Conservation (phyloP, 2,113 vertebrate genomes). For the Chroicocephalus ridibundus region DNA sequence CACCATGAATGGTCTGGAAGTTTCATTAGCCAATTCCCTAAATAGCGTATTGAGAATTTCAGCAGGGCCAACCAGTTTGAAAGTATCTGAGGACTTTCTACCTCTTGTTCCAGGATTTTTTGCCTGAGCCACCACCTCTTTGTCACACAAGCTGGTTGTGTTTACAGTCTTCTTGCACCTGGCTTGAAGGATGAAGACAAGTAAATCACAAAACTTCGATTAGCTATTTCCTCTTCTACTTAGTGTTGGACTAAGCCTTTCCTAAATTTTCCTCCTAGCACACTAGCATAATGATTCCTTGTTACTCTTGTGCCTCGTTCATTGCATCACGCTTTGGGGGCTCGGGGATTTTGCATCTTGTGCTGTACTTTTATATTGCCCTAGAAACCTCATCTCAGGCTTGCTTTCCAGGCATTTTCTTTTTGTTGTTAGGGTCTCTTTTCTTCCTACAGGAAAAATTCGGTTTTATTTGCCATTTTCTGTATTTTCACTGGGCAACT, state of each 20-base stretch:
- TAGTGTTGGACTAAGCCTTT: not conserved
- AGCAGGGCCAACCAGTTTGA: not conserved
- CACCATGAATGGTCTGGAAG: not conserved
- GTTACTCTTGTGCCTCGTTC: constrained; percentile 19
- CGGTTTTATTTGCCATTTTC: not conserved
- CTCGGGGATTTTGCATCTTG: constrained; percentile 20
- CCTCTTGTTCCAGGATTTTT: not conserved
- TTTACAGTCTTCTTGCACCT: constrained; percentile 16
- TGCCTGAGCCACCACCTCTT: not conserved
- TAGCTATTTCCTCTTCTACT: constrained; percentile 25
- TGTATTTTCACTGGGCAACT: not conserved
- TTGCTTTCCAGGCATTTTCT: constrained; percentile 12
- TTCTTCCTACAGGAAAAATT: not conserved
- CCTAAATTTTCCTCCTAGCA: not conserved
- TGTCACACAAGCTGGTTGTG: not conserved
- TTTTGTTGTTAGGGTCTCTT: not conserved
- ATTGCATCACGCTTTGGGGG: not conserved
- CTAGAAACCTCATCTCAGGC: constrained; percentile 32
- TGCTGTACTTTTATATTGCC: not conserved
- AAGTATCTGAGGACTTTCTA: not conserved
- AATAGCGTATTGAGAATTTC: not conserved
- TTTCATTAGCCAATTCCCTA: not conserved
- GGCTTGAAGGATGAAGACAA: not conserved
- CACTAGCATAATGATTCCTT: constrained; percentile 8
- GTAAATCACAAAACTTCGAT: not conserved